These are phyloP conservation scores for Hippolais icterina DNA, from an alignment of 2,113 vertebrate genomes.

Conservation along the genomic window DNA sequence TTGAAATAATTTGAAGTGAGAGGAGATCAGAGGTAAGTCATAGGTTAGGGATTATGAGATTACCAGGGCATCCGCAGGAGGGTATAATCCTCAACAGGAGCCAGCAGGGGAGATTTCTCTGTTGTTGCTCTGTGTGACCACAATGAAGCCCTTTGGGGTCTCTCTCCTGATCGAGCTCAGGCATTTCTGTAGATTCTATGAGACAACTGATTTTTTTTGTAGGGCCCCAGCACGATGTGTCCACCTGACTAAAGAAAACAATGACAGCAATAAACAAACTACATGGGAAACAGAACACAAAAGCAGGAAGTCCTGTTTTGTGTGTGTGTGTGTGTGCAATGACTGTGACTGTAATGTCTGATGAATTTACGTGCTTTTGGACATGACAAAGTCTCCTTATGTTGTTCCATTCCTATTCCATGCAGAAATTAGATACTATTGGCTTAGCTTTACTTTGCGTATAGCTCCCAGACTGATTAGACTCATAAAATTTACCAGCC, in stretches of 20 bases:
- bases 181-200: neutral
- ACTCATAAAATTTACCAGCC: neutral
- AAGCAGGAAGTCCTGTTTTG: neutral
- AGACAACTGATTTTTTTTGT: neutral
- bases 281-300: neutral
- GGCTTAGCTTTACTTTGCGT: neutral
- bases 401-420: neutral
- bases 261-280: neutral
- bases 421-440: neutral
- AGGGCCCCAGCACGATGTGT: accelerated
- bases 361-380: neutral
- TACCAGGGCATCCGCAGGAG: neutral
- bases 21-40: conserved; percentile 33
- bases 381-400: neutral
- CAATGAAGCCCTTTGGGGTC: neutral
- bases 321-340: neutral
- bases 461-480: neutral
- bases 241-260: neutral
- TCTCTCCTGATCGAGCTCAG: neutral
- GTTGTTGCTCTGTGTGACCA: neutral
- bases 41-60: conserved; percentile 44
- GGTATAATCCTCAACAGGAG: neutral
- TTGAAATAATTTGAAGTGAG: conserved; percentile 40
- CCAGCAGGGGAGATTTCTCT: neutral
- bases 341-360: neutral